Percentiles rank a stretch among this genome's conserved stretches.
phyloP scores from a whole-genome alignment of 2,888 invertebrate genomes.

The Koerneria pararmatus region DNA sequence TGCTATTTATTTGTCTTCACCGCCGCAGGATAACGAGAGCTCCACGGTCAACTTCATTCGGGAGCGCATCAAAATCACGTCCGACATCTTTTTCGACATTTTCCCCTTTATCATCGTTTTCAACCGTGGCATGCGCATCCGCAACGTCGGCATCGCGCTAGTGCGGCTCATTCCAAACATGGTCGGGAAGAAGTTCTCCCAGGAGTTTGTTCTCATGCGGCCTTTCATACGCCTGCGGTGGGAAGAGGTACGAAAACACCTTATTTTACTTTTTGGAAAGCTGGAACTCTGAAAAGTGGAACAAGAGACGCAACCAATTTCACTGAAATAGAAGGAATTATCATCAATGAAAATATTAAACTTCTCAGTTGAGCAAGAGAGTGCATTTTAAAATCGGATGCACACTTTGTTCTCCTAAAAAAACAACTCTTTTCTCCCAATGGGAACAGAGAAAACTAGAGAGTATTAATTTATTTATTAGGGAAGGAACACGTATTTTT shows the following conservation, averaged over 20 bases:
- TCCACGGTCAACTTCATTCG: slow-evolving; percentile 23
- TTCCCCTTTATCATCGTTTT: slow-evolving; percentile 97
- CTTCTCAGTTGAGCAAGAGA: too few relatives aligned
- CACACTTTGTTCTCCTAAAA: too few relatives aligned
- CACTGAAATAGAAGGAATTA: too few relatives aligned
- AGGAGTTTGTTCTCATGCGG: slow-evolving; percentile 84
- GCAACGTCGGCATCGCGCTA: slow-evolving; percentile 83
- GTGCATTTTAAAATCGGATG: too few relatives aligned
- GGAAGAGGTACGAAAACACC: slow-evolving; percentile 76
- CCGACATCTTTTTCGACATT: slow-evolving; percentile 83
- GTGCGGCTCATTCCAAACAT: slow-evolving; percentile 79
- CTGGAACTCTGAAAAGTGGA: too few relatives aligned
- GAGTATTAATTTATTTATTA: too few relatives aligned
- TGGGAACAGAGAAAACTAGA: too few relatives aligned
- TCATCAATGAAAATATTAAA: too few relatives aligned
- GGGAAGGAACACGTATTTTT: too few relatives aligned
- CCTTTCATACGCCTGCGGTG: slow-evolving; percentile 91
- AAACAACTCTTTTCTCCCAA: too few relatives aligned
- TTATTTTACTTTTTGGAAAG: slow-evolving; percentile 22
- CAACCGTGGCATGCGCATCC: slow-evolving; percentile 68
- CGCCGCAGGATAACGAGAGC: slow-evolving; percentile 14
- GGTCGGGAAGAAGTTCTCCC: slow-evolving; percentile 81
- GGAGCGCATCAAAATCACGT: slow-evolving; percentile 46
- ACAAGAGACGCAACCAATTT: too few relatives aligned
- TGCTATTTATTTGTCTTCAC: too few relatives aligned